Evolutionary conservation across 2,113 vertebrate species (phyloP), one percentile per base, ranked within the genome.

Genomic region (Panthera tigris): DNA sequence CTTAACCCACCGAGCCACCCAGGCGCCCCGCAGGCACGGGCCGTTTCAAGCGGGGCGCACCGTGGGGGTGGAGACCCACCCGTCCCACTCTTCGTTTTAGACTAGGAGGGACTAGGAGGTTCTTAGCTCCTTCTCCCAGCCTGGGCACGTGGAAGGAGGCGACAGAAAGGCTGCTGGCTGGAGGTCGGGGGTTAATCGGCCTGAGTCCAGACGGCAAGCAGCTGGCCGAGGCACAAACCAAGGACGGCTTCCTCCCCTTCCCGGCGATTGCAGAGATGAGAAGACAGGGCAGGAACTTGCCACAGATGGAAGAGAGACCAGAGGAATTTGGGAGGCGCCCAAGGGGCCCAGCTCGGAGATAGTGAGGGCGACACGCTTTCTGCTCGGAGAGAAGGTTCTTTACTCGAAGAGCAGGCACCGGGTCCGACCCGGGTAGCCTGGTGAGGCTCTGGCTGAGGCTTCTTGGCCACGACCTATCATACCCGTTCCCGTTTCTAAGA

Each of bases 401-500:
- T 96, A 74, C 48, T 41, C 85, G 84, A 69, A 91, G 57, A 94
- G 57, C 81, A 61, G 65, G 92, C 50, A 71, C 19, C 65, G 57
- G 48, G 50, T 97, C 95, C 65, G 63, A 9, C n/a, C 91, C 14
- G 48, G 68, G 90, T 29, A 76, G 86, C 48, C 82, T 65, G 85
- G 92, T 85, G 97, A 45, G 92, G 87, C 69, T 88, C 90, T 88
- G 97, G 90, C 48, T 92, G 39, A 25, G 31, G 66, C 73, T 94
- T 95, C 71, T 90, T 92, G 95, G 84, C 76, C 25, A 11, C 52
- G 92, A 96, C 90, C 33, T 33, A 50, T 69, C 96, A 94, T 95
- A 95, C 92, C 95, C 89, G 33, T n/a, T 33, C 66, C 25, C 3
- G 96, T 98, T 97, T 97, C 97, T 97, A 98, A 85, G 98, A 97